Percentiles rank a stretch among this genome's conserved stretches.
Evolutionary conservation across 2,888 invertebrate genomes (phyloP).

Genomic region (Steinernema scapterisci): DNA sequence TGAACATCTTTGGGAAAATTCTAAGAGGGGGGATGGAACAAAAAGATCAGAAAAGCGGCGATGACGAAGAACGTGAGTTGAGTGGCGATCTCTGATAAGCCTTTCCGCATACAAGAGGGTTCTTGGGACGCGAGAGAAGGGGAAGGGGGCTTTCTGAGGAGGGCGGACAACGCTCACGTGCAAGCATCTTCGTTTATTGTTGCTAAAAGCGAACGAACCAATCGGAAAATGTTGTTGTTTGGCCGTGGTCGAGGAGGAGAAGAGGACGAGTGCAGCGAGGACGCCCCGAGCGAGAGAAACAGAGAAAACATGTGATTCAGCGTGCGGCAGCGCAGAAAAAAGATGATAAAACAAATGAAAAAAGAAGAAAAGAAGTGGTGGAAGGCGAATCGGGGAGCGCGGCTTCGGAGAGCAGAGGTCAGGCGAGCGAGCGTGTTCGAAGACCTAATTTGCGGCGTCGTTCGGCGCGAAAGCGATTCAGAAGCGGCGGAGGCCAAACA

Average conservation of each 20-base stretch:
- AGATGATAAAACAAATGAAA: not conserved
- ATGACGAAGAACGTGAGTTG: no score
- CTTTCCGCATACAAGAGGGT: no score
- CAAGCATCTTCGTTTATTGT: no score
- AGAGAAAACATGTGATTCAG: constrained; percentile 13
- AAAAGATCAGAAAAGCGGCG: no score
- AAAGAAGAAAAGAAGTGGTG: not conserved
- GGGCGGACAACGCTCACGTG: no score
- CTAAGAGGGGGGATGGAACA: no score
- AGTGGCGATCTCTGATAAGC: no score
- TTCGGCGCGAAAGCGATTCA: not conserved
- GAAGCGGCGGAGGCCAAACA: not conserved
- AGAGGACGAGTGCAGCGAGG: not conserved
- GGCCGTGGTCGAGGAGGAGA: not conserved
- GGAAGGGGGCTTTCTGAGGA: no score
- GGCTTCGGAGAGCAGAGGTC: not conserved
- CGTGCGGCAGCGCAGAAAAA: not conserved
- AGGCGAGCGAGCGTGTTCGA: not conserved
- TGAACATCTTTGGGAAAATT: no score
- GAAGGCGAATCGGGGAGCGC: not conserved
- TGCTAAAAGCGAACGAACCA: not conserved
- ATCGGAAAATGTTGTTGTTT: not conserved
- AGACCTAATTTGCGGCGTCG: not conserved
- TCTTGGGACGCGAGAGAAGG: no score
- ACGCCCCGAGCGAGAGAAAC: not conserved